Percentiles rank a stretch among this genome's conserved stretches.
Conservation (phyloP, 2,797 vertebrate species). For the Alca torda region DNA sequence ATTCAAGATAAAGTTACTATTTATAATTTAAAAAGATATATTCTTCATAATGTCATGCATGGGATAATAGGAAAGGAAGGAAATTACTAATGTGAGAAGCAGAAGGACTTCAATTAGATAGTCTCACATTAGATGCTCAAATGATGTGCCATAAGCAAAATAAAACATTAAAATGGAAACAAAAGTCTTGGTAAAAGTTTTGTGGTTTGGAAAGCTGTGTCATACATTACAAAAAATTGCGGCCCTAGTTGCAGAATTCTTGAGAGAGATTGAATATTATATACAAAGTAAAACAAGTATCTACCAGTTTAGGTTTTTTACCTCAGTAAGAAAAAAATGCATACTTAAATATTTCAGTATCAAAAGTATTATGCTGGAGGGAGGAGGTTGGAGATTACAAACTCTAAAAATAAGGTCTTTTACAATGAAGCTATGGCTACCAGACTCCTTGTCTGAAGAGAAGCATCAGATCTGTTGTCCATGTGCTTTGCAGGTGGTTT, state of each 20-base stretch:
- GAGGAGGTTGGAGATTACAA: neutral
- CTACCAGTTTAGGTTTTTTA: neutral
- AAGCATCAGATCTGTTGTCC: neutral
- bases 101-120: neutral
- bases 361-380: neutral
- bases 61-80: neutral
- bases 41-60: neutral
- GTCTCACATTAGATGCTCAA: neutral
- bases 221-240: neutral
- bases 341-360: neutral
- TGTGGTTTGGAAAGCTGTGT: neutral
- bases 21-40: neutral
- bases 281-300: neutral
- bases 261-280: neutral
- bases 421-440: neutral
- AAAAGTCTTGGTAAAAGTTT: neutral
- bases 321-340: accelerated
- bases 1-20: neutral
- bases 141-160: neutral
- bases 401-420: neutral
- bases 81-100: neutral
- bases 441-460: neutral
- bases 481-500: neutral
- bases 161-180: neutral
- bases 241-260: neutral